Evolutionary conservation across 2,797 vertebrate species (phyloP).

Genomic region (Ctenosaura bakeri): DNA sequence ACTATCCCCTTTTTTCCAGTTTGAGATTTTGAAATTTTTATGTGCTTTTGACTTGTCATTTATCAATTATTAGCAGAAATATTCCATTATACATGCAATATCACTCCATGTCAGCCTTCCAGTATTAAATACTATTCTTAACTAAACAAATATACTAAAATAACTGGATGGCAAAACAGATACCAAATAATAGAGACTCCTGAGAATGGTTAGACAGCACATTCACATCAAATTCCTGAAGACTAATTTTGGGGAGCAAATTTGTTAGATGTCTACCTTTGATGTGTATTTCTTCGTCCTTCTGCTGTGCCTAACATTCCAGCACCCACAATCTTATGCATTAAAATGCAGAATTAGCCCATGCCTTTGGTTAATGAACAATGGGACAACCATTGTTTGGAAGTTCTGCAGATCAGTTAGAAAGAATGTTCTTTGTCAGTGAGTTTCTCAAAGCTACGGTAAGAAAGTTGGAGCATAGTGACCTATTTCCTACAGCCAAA

Average conservation of each 20-base stretch:
- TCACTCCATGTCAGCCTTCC: not conserved
- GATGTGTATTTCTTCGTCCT: not conserved
- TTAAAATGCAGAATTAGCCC: constrained; percentile 6
- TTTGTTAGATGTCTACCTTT: not conserved
- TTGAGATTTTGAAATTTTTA: not conserved
- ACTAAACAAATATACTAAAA: not conserved
- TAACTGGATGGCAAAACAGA: not conserved
- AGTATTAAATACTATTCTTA: not conserved
- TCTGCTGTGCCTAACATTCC: constrained; percentile 15
- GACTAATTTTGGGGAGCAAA: not conserved
- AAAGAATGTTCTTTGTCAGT: constrained; percentile 51
- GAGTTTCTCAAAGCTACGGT: constrained; percentile 36
- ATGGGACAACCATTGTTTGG: constrained; percentile 75
- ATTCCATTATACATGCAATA: not conserved
- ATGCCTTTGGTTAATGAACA: constrained; percentile 69
- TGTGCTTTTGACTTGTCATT: not conserved
- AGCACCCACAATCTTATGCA: constrained; percentile 29
- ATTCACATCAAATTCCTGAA: not conserved
- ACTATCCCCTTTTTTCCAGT: no score
- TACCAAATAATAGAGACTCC: not conserved
- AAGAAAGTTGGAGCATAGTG: constrained; percentile 59
- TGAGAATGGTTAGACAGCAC: not conserved
- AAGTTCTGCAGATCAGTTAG: constrained; percentile 57
- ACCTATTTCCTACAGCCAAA: constrained; percentile 57
- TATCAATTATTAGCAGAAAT: not conserved